Conservation (phyloP, 2,888 invertebrate species). For the Chaetoderma sp. region DNA sequence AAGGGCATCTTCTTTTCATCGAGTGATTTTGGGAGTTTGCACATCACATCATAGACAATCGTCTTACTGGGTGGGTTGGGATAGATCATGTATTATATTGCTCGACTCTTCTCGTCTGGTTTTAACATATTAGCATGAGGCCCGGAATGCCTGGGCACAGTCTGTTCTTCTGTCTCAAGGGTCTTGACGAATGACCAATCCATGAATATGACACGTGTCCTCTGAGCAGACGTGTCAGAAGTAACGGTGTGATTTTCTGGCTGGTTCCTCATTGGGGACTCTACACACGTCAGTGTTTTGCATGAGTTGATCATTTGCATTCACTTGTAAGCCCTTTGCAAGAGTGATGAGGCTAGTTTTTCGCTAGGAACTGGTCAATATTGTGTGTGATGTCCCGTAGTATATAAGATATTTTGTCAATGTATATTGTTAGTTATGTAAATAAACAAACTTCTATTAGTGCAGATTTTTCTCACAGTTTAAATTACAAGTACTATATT, state of each 20-base stretch:
- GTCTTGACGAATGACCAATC: not conserved
- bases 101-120: not conserved
- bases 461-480: no score
- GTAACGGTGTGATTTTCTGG: not conserved
- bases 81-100: not conserved
- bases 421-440: no score
- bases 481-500: no score
- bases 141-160: not conserved
- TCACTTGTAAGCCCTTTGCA: not conserved
- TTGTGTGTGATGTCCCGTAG: no score
- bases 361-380: not conserved
- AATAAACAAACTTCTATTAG: no score
- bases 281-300: not conserved
- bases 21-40: not conserved
- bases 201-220: not conserved
- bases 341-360: not conserved
- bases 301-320: not conserved
- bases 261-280: not conserved
- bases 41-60: not conserved
- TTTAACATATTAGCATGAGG: not conserved
- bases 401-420: no score
- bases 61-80: not conserved
- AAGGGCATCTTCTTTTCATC: not conserved
- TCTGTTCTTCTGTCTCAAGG: not conserved
- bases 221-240: not conserved